phyloP scores from a whole-genome alignment of 2,888 invertebrate genomes.

The Byasa hedistus region DNA sequence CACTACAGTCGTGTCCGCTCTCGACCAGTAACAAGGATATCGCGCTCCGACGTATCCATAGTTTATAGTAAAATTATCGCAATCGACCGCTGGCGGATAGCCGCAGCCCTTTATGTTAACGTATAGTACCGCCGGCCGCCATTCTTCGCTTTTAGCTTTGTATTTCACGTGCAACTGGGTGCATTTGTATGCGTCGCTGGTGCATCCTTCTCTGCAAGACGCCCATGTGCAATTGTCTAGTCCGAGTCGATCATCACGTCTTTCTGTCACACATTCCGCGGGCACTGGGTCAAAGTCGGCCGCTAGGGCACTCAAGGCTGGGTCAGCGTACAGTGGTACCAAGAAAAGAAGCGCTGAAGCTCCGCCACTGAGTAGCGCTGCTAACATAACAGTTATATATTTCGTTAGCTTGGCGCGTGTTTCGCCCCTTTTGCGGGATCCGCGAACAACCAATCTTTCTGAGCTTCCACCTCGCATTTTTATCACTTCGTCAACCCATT shows the following conservation, averaged over 20 bases:
- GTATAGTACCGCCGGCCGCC: conserved; percentile 82
- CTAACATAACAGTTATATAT: conserved; percentile 69
- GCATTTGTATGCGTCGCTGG: conserved; percentile 86
- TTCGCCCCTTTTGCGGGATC: conserved; percentile 63
- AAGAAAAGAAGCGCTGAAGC: conserved; percentile 73
- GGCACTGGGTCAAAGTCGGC: conserved; percentile 88
- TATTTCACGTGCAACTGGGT: conserved; percentile 84
- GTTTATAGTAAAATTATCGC: conserved; percentile 86
- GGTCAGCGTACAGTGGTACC: conserved; percentile 75
- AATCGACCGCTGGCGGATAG: conserved; percentile 88
- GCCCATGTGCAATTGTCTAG: conserved; percentile 90
- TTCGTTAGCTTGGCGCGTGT: conserved; percentile 68
- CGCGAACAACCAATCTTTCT: conserved; percentile 67
- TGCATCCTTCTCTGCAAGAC: conserved; percentile 89
- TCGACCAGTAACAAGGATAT: conserved; percentile 85
- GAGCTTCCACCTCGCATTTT: conserved; percentile 76
- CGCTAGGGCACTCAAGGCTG: conserved; percentile 81
- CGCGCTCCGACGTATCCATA: conserved; percentile 85
- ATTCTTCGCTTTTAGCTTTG: conserved; percentile 69
- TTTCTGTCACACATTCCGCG: conserved; percentile 85
- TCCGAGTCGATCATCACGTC: conserved; percentile 85
- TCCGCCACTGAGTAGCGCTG: conserved; percentile 69
- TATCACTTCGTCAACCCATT: conserved; percentile 73
- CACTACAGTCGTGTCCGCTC: conserved; percentile 90
- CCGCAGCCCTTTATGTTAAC: conserved; percentile 93